phyloP scores from a whole-genome alignment of 2,113 vertebrate genomes.

The Chloroceryle aenea region DNA sequence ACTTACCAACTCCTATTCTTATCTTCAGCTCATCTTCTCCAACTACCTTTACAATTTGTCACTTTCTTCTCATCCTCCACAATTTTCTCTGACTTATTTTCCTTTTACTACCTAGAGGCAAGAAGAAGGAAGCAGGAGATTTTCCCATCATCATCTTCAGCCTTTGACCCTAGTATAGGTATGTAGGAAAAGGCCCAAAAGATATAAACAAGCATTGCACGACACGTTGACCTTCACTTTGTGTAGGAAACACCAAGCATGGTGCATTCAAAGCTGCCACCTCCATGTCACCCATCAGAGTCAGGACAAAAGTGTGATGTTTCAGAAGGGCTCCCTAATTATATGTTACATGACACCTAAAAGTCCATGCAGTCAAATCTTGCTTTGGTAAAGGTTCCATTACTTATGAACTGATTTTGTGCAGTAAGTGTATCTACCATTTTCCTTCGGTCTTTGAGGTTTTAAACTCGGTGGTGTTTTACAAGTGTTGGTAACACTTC shows the following conservation, averaged over 20 bases:
- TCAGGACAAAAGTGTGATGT: not conserved
- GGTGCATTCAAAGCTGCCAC: not conserved
- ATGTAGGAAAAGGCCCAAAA: not conserved
- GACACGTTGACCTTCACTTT: not conserved
- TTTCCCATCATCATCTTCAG: not conserved
- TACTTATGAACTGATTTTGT: not conserved
- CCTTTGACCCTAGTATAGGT: not conserved
- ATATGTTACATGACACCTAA: not conserved
- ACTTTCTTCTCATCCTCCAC: not conserved
- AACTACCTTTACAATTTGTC: not conserved
- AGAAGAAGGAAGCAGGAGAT: not conserved
- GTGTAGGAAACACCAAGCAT: not conserved
- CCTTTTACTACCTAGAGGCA: not conserved
- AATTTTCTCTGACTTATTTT: not conserved
- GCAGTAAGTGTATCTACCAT: not conserved
- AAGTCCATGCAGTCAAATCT: not conserved
- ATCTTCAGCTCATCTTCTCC: not conserved
- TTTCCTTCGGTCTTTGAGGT: not conserved
- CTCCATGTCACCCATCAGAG: rapidly evolving
- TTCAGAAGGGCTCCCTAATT: not conserved
- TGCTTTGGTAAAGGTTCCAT: not conserved
- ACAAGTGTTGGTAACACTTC: not conserved
- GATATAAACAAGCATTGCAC: not conserved
- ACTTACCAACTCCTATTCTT: not conserved
- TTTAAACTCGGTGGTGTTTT: not conserved